A percentile compares a stretch with the other conserved stretches of the same genome.
These are phyloP conservation scores for Notiomystis cincta DNA, from an alignment of 2,113 vertebrate genomes.

Conservation along the genomic window DNA sequence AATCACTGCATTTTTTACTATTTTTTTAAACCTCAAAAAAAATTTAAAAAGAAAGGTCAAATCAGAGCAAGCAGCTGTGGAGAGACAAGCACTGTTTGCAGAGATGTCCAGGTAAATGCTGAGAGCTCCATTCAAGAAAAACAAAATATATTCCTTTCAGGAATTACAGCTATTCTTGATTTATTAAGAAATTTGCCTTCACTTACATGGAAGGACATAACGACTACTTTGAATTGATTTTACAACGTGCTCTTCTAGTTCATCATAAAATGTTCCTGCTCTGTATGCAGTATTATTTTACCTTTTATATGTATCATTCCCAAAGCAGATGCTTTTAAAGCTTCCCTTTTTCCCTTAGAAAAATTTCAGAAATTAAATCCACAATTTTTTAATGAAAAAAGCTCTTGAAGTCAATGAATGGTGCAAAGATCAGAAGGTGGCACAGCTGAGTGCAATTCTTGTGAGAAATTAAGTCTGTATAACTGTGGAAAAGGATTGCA, in stretches of 20 bases:
- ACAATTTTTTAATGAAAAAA: background rate
- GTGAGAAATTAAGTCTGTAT: background rate
- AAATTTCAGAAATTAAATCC: background rate
- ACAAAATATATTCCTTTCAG: background rate
- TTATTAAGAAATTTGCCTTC: background rate
- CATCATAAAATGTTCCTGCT: background rate
- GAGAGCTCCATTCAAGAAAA: background rate
- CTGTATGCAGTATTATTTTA: background rate
- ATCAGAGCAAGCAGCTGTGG: background rate
- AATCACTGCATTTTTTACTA: background rate
- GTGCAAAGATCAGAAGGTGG: background rate
- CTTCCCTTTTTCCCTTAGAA: background rate
- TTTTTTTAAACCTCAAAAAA: background rate
- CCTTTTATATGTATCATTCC: background rate
- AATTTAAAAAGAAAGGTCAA: background rate
- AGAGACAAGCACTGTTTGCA: background rate
- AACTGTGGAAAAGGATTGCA: background rate
- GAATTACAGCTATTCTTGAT: background rate
- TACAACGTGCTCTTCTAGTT: background rate
- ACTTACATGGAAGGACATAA: background rate
- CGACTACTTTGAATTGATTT: background rate
- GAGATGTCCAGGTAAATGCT: background rate
- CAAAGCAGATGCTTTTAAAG: background rate
- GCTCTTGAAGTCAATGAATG: background rate
- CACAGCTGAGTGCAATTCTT: background rate